Evolutionary conservation across 2,113 vertebrate species (phyloP), one percentile per base, ranked within the genome.

Genomic region (Takifugu flavidus): DNA sequence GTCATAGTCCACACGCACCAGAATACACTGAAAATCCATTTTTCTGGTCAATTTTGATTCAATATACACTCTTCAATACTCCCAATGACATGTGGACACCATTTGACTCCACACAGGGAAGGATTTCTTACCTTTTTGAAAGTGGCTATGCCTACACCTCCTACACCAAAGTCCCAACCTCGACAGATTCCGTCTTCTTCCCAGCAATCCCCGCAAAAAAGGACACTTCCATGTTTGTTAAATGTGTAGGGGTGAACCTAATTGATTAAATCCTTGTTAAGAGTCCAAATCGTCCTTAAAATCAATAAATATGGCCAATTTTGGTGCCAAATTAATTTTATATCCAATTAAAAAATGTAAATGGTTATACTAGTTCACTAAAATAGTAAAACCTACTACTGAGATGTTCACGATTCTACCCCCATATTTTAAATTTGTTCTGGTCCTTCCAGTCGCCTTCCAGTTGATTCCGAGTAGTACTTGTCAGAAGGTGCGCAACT

Each of bases 181-280:
- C 82, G 86, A 71, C 75, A 83, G 63, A 79, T 86, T 89, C 78
- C 85, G 87, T 90, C 91, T 92, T 91, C 90, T 92, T 92, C 90
- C 90, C 90, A 92, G 89, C 83, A 92, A 91, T 87, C 91, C 89
- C 87, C 90, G 90, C 91, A 91, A 90, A 82, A 74, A 89, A 81
- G 88, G 90, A 84, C 83, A 89, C 86, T 86, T 89, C 91, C 90
- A 92, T 91, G 83, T 90, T 62, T 69, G 86, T 83, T 84, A 74
- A 84, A 68, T 76, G 55, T 86, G 86, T 78, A 89, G 91, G 90
- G 90, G 90, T 92, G 90, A 82, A 52, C 83, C 86, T 44, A 86
- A 79, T 86, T 64, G 67, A 72, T 66, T 67, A 79, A 80, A 80
- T 52, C 72, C 74, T 79, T 83, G 1, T 8, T 5, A 80, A 72